Percentiles rank a stretch among this genome's conserved stretches.
Evolutionary conservation across 2,113 vertebrate species (phyloP).

Genomic region (Coracopsis vasa): DNA sequence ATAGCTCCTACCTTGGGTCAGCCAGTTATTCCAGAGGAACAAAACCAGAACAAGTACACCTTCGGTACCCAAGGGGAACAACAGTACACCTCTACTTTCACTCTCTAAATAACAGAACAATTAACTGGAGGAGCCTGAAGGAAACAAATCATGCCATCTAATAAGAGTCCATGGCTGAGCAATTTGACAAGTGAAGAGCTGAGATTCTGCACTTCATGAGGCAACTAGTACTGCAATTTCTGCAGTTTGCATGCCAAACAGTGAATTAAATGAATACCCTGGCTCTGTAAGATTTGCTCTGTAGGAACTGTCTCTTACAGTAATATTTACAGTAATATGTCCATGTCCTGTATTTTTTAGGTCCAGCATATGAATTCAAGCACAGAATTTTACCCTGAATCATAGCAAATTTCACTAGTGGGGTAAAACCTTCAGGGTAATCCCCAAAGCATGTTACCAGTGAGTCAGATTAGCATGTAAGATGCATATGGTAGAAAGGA

Average conservation of each 20-base stretch:
- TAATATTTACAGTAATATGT: neutral
- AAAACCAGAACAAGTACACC: neutral
- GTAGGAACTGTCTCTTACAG: neutral
- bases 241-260: neutral
- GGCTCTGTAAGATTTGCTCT: neutral
- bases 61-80: neutral
- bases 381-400: neutral
- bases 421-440: neutral
- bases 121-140: neutral
- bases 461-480: neutral
- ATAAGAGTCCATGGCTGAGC: neutral
- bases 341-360: accelerated
- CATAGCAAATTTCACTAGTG: neutral
- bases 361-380: neutral
- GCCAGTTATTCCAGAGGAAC: neutral
- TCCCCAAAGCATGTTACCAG: neutral
- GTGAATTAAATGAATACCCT: neutral
- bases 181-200: neutral
- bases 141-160: neutral
- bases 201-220: neutral
- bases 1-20: neutral
- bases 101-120: neutral
- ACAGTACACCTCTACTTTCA: neutral
- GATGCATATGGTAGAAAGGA: neutral
- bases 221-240: neutral